Evolutionary conservation across 1,140 invertebrate genomes (phyloP).

Genomic region (Psilanteris sp.): DNA sequence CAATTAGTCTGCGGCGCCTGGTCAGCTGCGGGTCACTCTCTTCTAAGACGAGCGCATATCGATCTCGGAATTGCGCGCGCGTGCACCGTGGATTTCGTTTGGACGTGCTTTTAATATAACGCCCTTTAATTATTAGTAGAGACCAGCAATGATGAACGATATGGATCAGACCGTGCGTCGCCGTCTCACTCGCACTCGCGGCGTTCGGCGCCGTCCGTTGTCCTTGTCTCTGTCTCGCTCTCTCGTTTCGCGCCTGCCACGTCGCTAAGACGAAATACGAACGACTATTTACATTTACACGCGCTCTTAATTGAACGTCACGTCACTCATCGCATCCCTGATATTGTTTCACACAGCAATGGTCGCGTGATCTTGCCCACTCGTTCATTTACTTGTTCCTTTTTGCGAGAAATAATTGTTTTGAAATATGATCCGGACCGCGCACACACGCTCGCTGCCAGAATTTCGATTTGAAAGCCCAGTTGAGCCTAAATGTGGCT

Average conservation of each 20-base stretch:
- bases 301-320: slow-evolving; percentile 57
- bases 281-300: slow-evolving; percentile 58
- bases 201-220: too few species aligned
- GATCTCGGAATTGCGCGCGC: slow-evolving; percentile 19
- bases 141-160: slow-evolving; percentile 51
- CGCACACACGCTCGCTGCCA: too few species aligned
- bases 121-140: slow-evolving; percentile 51
- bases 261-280: slow-evolving; percentile 29
- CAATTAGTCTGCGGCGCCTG: slow-evolving; percentile 34
- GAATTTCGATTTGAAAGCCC: too few species aligned
- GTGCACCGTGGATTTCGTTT: slow-evolving; percentile 18
- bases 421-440: too few species aligned
- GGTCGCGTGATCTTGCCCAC: slow-evolving; percentile 29
- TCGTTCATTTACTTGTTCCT: slow-evolving; percentile 41
- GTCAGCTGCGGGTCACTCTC: slow-evolving; percentile 34
- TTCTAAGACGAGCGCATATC: slow-evolving; percentile 30
- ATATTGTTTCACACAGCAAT: slow-evolving; percentile 49
- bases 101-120: slow-evolving; percentile 35
- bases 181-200: not conserved
- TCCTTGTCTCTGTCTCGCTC: not conserved
- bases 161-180: slow-evolving; percentile 10
- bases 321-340: slow-evolving; percentile 52
- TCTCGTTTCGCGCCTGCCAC: slow-evolving; percentile 7
- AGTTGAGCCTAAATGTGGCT: too few species aligned
- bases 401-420: too few species aligned